Evolutionary conservation across 2,797 vertebrate genomes (phyloP).

Genomic region (Syncerus caffer): DNA sequence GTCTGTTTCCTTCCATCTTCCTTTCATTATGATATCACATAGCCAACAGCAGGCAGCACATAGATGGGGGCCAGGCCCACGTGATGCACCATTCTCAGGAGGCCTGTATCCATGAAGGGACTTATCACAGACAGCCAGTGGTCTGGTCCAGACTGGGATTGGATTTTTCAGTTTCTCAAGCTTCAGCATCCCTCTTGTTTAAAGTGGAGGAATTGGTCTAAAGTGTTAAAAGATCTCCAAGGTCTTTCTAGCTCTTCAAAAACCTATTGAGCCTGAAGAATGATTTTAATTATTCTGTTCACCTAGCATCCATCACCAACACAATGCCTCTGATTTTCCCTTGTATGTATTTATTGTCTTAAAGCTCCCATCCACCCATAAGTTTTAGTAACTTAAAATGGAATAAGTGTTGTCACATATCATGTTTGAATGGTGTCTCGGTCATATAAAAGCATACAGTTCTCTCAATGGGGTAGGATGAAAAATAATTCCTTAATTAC

Average conservation of each 20-base stretch:
- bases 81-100: accelerated
- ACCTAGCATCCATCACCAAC: not conserved
- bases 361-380: not conserved
- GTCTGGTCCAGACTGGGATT: not conserved
- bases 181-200: not conserved
- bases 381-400: slow-evolving; percentile 30
- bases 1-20: not conserved
- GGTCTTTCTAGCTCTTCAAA: not conserved
- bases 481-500: slow-evolving; percentile 48
- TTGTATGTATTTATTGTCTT: not conserved
- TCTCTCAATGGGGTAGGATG: slow-evolving; percentile 1
- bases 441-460: slow-evolving; percentile 42
- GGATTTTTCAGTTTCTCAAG: not conserved
- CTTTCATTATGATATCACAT: not conserved
- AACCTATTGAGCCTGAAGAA: not conserved
- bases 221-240: not conserved
- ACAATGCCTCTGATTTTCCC: not conserved
- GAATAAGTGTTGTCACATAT: not conserved
- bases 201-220: not conserved
- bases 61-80: accelerated
- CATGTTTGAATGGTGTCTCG: not conserved
- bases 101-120: not conserved
- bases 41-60: too few relatives aligned
- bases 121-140: not conserved
- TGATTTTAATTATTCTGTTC: not conserved